phyloP scores from a whole-genome alignment of 2,888 invertebrate genomes.

The Drosophila atroscutellata region DNA sequence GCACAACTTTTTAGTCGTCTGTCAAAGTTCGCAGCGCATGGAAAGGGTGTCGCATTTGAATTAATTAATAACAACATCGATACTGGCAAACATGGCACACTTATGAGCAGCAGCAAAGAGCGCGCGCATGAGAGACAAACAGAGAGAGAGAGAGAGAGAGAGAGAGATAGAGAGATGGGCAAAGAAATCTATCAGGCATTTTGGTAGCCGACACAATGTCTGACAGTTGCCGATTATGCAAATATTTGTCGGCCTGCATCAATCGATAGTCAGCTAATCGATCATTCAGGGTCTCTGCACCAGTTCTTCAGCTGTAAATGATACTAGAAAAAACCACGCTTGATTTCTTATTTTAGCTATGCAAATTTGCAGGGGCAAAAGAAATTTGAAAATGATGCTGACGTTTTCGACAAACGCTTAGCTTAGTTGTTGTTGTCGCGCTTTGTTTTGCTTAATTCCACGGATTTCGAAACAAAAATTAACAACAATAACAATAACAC shows the following conservation, averaged over 20 bases:
- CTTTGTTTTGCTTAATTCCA: constrained; percentile 72
- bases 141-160: constrained; percentile 8
- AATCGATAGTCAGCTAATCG: constrained; percentile 59
- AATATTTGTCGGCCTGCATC: constrained; percentile 50
- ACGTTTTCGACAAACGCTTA: constrained; percentile 33
- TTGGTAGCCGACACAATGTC: constrained; percentile 54
- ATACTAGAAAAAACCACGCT: background rate
- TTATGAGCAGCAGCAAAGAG: constrained; percentile 30
- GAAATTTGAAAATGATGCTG: constrained; percentile 47
- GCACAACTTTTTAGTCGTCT: constrained; percentile 42
- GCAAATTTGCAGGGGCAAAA: constrained; percentile 48
- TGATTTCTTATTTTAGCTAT: constrained; percentile 40
- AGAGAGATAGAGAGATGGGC: constrained; percentile 4
- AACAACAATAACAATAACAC: constrained; percentile 45
- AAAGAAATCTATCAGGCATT: constrained; percentile 27
- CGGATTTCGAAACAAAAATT: constrained; percentile 49
- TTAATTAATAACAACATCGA: constrained; percentile 62
- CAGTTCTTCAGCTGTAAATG: constrained; percentile 20
- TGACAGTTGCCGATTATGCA: constrained; percentile 53
- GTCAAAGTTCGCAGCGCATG: constrained; percentile 55
- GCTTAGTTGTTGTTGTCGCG: constrained; percentile 53
- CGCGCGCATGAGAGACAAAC: background rate
- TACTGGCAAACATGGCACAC: constrained; percentile 52
- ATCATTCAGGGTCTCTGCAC: constrained; percentile 47
- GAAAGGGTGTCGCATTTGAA: constrained; percentile 71